Conservation (phyloP, 2,797 vertebrate genomes). For the Semotilus atromaculatus region DNA sequence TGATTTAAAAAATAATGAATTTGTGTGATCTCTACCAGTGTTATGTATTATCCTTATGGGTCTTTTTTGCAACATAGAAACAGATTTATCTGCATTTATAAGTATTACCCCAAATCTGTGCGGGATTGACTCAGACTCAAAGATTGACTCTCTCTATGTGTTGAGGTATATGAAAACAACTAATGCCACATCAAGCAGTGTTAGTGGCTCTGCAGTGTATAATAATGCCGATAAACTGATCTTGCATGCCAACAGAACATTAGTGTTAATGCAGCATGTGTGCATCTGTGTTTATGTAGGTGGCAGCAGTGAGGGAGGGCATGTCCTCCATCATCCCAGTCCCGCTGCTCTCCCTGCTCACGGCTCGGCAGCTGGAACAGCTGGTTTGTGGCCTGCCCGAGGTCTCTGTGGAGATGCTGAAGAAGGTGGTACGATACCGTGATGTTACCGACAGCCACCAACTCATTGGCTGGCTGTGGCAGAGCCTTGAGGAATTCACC, state of each 20-base stretch:
- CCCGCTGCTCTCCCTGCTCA: constrained; percentile 83
- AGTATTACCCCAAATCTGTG: no score
- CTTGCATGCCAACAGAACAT: neutral
- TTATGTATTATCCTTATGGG: neutral
- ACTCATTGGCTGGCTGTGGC: constrained; percentile 83
- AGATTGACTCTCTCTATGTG: neutral
- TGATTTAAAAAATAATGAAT: neutral
- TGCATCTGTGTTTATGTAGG: constrained; percentile 69
- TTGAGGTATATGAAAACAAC: neutral
- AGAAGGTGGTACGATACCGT: constrained; percentile 84
- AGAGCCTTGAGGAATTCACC: constrained; percentile 85
- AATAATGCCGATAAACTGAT: neutral
- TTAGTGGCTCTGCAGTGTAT: neutral
- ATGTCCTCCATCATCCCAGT: constrained; percentile 86
- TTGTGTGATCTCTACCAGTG: neutral
- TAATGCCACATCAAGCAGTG: neutral
- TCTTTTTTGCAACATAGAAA: neutral
- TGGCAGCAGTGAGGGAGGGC: constrained; percentile 80
- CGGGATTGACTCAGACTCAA: no score
- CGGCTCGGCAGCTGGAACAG: constrained; percentile 84
- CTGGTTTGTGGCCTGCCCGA: constrained; percentile 84
- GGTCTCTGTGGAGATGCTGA: constrained; percentile 84
- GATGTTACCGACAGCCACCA: constrained; percentile 83
- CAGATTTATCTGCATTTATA: neutral
- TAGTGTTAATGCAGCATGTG: neutral